Base-by-base conservation (phyloP, 2,888 invertebrate species). In the Beris morrisii region DNA sequence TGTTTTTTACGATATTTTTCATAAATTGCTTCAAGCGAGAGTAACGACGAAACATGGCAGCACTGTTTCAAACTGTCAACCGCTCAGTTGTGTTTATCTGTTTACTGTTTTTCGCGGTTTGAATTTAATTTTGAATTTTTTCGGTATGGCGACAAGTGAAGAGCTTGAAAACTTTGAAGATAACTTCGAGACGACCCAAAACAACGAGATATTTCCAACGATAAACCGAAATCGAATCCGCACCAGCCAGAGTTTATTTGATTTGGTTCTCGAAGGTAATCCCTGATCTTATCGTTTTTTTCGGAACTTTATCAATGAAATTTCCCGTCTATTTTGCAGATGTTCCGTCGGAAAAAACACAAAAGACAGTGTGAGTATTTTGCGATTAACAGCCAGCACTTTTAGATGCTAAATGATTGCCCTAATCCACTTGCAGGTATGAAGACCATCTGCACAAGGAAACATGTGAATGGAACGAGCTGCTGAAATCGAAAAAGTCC, bases 381-480 rank as follows among this genome's bases (percentile, higher is more conserved):
- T 15, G 6, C 48, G 22, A 44, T 31, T 5, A 11, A 31, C 31
- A n/a, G 9, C 11, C 9, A n/a, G 9, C 3, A 9, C 7, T 4
- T 9, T n/a, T 6, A 57, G 13, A 43, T 12, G 7, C 44, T 43
- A 28, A 44, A 12, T 4, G 4, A 44, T 44, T 44, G 44, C 44
- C n/a, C 4, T 12, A n/a, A n/a, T n/a, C 9, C 9, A n/a, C 9
- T 70, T 69, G 2, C 28, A 75, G 76, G 9, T 74, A 73, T 22
- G 73, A 75, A 31, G 64, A 66, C 4, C 67, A 66, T 0, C 64
- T 77, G 0, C 65, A 65, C 1, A 69, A 67, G 3, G 76, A 76
- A 54, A 71, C 73, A 4, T 69, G 71, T 6, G 71, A 70, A 0
- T 78, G 78, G 78, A 58, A 58, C 3, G 59, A 68, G 7, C 52